These are phyloP conservation scores for Lichenostomus cassidix DNA, from an alignment of 2,113 vertebrate genomes.

Conservation along the genomic window DNA sequence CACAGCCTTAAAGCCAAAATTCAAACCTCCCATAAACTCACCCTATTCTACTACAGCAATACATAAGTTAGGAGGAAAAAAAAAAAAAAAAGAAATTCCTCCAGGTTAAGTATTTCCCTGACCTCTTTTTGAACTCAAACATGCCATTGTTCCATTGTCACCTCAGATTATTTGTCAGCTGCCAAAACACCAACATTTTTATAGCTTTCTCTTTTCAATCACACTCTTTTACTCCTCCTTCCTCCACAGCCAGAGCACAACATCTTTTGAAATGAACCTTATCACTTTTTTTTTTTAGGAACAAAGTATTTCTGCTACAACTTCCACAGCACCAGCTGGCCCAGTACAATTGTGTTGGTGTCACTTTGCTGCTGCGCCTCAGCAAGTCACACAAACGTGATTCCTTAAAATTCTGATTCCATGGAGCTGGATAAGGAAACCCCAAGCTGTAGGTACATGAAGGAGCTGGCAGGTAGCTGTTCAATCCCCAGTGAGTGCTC, in stretches of 20 bases:
- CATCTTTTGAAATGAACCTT: neutral
- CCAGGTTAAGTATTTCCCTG: neutral
- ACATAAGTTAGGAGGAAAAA: neutral
- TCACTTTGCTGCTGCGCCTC: neutral
- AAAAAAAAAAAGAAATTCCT: neutral
- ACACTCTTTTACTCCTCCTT: no score
- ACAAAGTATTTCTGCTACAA: neutral
- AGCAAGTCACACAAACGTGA: fast-evolving
- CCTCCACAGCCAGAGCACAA: neutral
- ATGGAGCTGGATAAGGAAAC: fast-evolving
- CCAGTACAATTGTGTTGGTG: neutral
- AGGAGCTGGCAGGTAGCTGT: neutral
- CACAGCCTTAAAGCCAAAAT: neutral
- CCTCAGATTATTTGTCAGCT: neutral
- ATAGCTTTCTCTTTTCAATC: neutral
- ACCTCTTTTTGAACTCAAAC: neutral
- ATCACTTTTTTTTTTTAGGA: neutral
- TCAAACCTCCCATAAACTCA: neutral
- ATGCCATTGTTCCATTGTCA: neutral
- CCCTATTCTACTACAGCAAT: neutral
- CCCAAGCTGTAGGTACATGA: fast-evolving
- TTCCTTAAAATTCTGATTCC: neutral
- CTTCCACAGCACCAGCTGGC: neutral
- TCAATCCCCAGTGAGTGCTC: fast-evolving
- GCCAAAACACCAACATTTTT: neutral